These are phyloP conservation scores for Terrapene triunguis DNA, from an alignment of 2,113 vertebrate species.

Conservation along the genomic window DNA sequence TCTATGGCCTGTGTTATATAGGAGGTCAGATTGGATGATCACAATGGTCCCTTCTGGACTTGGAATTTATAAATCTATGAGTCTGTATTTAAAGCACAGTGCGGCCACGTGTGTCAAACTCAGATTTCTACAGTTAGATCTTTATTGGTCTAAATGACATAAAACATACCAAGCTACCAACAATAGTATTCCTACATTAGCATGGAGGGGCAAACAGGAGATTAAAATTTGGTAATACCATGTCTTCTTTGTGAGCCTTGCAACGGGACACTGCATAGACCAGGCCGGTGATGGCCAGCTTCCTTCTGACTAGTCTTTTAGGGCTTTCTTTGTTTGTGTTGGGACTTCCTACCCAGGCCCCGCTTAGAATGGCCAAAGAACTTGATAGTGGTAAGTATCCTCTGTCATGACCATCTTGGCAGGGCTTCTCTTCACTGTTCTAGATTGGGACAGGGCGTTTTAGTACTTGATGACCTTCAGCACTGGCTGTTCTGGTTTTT, in stretches of 20 bases:
- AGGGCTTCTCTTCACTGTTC: background rate
- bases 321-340: background rate
- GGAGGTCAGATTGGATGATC: background rate
- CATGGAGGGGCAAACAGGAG: background rate
- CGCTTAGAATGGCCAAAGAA: background rate
- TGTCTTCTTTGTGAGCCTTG: background rate
- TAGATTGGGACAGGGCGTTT: too few relatives aligned
- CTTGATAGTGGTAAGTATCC: background rate
- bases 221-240: background rate
- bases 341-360: background rate
- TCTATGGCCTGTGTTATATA: background rate
- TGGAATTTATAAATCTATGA: background rate
- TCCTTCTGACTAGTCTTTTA: background rate
- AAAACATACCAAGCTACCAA: too few relatives aligned
- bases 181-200: background rate
- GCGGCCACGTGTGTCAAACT: background rate
- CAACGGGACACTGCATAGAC: background rate
- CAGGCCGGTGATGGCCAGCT: background rate
- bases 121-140: background rate
- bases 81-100: background rate
- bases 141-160: background rate
- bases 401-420: background rate
- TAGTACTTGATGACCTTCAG: fast-evolving
- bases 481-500: background rate
- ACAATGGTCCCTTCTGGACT: background rate